Percentiles rank a stretch among this genome's conserved stretches.
Evolutionary conservation across 2,888 invertebrate genomes (phyloP).

Genomic region (Drosophila neotestacea): DNA sequence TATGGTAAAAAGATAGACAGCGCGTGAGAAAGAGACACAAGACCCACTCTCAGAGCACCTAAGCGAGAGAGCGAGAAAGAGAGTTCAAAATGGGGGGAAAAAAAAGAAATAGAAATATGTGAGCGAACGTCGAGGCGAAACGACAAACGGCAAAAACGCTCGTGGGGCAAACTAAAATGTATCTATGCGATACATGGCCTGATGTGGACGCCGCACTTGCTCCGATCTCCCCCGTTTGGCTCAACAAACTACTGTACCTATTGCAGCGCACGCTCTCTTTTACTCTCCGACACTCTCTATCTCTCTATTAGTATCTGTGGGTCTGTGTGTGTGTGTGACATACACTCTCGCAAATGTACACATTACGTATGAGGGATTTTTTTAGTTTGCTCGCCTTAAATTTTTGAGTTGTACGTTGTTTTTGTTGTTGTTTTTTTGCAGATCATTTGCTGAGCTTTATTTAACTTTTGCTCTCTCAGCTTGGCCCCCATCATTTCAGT

Average conservation of each 20-base stretch:
- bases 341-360: conserved; percentile 39
- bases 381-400: conserved; percentile 67
- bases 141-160: conserved; percentile 58
- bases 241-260: conserved; percentile 48
- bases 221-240: conserved; percentile 1
- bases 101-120: conserved; percentile 52
- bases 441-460: conserved; percentile 79
- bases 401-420: conserved; percentile 37
- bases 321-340: conserved; percentile 13
- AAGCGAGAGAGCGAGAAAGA: conserved; percentile 28
- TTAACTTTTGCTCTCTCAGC: conserved; percentile 78
- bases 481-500: conserved; percentile 38
- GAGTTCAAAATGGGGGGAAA: conserved; percentile 12
- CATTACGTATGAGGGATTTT: conserved; percentile 73
- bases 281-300: conserved; percentile 30
- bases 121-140: conserved; percentile 63
- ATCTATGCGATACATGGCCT: conserved; percentile 78
- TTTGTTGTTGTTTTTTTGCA: conserved; percentile 57
- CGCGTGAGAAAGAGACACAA: conserved; percentile 13
- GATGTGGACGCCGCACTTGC: conserved; percentile 56
- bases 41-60: conserved; percentile 9
- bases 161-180: conserved; percentile 66
- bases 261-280: conserved; percentile 38
- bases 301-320: conserved; percentile 13
- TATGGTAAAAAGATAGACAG: conserved; percentile 61